Conservation (phyloP, 1,140 invertebrate genomes). For the Eupristina koningsbergeri region DNA sequence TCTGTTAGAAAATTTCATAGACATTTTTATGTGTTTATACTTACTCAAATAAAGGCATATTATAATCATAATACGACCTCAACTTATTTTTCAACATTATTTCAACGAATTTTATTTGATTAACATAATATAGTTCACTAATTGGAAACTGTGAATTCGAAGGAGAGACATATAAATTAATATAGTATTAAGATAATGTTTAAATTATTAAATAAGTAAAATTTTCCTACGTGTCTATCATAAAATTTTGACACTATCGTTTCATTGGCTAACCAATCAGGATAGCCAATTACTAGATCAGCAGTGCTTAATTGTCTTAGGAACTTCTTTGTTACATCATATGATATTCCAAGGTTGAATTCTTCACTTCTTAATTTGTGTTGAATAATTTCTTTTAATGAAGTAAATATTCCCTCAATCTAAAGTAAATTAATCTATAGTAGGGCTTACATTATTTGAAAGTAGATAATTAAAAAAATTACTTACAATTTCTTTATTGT, state of each 20-base stretch:
- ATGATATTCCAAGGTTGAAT: not conserved
- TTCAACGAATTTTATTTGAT: slow-evolving; percentile 27
- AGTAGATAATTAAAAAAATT: not conserved
- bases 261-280: slow-evolving; percentile 37
- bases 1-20: no score
- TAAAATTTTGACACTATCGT: slow-evolving; percentile 25
- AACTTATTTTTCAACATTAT: slow-evolving; percentile 12
- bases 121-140: slow-evolving; percentile 3
- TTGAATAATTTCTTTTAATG: not conserved
- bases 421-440: not conserved
- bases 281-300: slow-evolving; percentile 24
- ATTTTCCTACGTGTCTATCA: slow-evolving; percentile 8
- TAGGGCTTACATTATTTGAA: not conserved
- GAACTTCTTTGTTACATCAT: slow-evolving; percentile 22
- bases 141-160: slow-evolving; percentile 12
- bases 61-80: not conserved
- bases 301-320: not conserved
- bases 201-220: not conserved
- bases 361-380: not conserved
- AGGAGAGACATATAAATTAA: not conserved
- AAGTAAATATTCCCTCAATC: slow-evolving; percentile 16
- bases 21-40: not conserved
- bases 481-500: slow-evolving; percentile 20
- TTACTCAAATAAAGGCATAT: slow-evolving; percentile 34
- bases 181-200: not conserved